Percentiles rank a stretch among this genome's conserved stretches.
Evolutionary conservation across 1,140 invertebrate species (phyloP).

Genomic region (Drosophila subobscura): DNA sequence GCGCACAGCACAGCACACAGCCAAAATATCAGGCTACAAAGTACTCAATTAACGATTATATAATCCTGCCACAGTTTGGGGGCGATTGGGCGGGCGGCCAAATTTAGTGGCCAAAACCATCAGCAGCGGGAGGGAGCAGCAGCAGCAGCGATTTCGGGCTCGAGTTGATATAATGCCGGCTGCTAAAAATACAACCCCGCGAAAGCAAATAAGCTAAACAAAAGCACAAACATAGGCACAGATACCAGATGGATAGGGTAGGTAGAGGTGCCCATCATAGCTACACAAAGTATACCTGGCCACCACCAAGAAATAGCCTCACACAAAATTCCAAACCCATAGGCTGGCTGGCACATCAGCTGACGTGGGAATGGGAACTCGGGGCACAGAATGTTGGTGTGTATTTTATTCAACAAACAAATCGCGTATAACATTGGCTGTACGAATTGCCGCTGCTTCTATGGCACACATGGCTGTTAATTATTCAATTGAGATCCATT

Average conservation of each 20-base stretch:
- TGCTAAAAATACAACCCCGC: constrained; percentile 71
- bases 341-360: constrained; percentile 36
- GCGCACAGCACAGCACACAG: constrained; percentile 22
- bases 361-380: constrained; percentile 23
- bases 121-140: too few relatives aligned
- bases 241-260: constrained; percentile 19
- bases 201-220: constrained; percentile 62
- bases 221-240: constrained; percentile 16
- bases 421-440: constrained; percentile 69
- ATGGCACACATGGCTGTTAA: constrained; percentile 72
- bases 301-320: background rate
- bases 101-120: constrained; percentile 50
- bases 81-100: constrained; percentile 41
- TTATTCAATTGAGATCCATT: constrained; percentile 82
- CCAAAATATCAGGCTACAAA: too few relatives aligned
- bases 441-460: constrained; percentile 61
- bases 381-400: background rate
- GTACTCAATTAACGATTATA: constrained; percentile 28
- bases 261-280: background rate
- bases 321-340: constrained; percentile 25
- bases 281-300: too few relatives aligned
- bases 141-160: background rate
- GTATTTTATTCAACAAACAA: constrained; percentile 55
- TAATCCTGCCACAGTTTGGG: constrained; percentile 59
- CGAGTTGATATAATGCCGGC: constrained; percentile 72